phyloP scores from a whole-genome alignment of 2,888 invertebrate genomes.

The Dasysyrphus tricinctus region DNA sequence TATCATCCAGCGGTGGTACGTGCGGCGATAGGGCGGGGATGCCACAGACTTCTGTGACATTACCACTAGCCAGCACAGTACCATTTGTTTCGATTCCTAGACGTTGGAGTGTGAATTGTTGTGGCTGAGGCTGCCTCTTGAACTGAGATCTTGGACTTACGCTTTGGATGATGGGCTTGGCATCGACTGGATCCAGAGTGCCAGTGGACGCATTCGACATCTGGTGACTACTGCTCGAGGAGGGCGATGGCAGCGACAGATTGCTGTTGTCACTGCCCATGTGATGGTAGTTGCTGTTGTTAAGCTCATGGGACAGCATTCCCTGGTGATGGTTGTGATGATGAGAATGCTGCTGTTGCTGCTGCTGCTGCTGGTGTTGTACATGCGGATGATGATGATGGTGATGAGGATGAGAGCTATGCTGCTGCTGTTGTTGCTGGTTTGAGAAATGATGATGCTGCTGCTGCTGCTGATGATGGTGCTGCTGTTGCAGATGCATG shows the following conservation, averaged over 20 bases:
- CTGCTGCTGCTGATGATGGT: constrained; percentile 84
- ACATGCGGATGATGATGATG: constrained; percentile 76
- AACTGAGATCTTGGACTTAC: constrained; percentile 87
- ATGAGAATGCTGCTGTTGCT: constrained; percentile 76
- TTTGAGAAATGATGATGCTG: constrained; percentile 83
- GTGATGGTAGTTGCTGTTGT: constrained; percentile 74
- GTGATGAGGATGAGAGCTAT: constrained; percentile 83
- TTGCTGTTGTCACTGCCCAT: constrained; percentile 85
- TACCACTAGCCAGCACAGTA: constrained; percentile 76
- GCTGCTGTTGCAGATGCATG: constrained; percentile 87
- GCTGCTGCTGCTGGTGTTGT: constrained; percentile 77
- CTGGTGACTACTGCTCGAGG: constrained; percentile 84
- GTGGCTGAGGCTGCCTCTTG: constrained; percentile 56
- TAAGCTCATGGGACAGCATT: constrained; percentile 71
- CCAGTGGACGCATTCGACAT: constrained; percentile 78
- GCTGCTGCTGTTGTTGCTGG: constrained; percentile 76
- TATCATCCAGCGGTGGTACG: constrained; percentile 83
- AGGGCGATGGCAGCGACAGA: constrained; percentile 92
- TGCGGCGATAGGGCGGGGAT: constrained; percentile 78
- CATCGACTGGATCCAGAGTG: constrained; percentile 85
- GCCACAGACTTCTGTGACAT: constrained; percentile 75
- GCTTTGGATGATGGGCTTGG: constrained; percentile 89
- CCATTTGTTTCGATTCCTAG: constrained; percentile 62
- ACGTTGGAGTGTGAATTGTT: constrained; percentile 64
- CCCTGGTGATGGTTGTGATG: constrained; percentile 72